Conservation (phyloP, 2,888 invertebrate species). For the Hydroisotoma schaefferi region DNA sequence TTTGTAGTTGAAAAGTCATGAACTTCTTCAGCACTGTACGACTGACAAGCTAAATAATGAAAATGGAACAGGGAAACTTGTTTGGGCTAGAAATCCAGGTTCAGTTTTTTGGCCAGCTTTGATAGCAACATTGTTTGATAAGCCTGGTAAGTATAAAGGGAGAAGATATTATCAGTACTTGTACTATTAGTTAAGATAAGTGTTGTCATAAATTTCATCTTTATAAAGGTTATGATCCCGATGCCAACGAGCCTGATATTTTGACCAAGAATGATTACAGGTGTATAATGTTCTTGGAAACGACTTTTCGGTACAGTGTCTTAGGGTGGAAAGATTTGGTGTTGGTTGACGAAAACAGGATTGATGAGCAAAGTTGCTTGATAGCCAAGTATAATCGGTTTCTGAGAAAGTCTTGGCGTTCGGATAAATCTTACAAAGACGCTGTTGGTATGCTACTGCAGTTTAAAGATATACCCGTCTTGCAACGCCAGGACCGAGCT, state of each 20-base stretch:
- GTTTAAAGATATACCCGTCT: conserved; percentile 2
- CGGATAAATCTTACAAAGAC: conserved; percentile 5
- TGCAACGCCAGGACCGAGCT: conserved; percentile 7
- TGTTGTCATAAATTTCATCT: too few relatives aligned
- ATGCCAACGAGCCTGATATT: conserved; percentile 15
- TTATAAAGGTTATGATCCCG: background rate
- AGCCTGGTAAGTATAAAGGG: conserved; percentile 3
- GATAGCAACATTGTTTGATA: conserved; percentile 25
- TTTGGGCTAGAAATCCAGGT: conserved; percentile 31
- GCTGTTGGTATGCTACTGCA: conserved; percentile 19
- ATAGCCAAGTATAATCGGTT: conserved; percentile 19
- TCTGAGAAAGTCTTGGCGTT: conserved; percentile 18
- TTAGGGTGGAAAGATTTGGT: conserved; percentile 28
- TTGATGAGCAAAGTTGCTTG: conserved; percentile 21
- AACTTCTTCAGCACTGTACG: conserved; percentile 16
- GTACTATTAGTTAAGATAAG: background rate
- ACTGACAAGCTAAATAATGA: conserved; percentile 5
- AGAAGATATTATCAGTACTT: background rate
- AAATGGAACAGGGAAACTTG: conserved; percentile 20
- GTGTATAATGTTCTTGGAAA: conserved; percentile 34
- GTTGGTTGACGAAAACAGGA: conserved; percentile 15
- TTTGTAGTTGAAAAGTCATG: conserved; percentile 26
- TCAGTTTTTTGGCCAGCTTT: conserved; percentile 40
- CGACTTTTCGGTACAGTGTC: conserved; percentile 23
- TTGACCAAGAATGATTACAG: background rate